Percentiles rank a stretch among this genome's conserved stretches.
Evolutionary conservation across 2,797 vertebrate genomes (phyloP).

Genomic region (Gymnothorax javanicus): DNA sequence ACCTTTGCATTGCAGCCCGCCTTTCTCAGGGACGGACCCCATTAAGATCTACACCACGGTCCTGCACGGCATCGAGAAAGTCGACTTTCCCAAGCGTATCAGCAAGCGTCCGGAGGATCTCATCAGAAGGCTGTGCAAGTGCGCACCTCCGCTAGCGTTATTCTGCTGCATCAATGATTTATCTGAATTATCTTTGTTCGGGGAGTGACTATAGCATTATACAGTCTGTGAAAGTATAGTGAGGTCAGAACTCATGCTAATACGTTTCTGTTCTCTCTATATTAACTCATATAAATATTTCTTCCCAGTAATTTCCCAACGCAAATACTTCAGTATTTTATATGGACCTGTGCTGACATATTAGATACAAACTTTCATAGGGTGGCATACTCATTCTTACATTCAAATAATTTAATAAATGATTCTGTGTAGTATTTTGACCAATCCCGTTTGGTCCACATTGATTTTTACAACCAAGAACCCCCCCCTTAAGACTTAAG

Average conservation of each 20-base stretch:
- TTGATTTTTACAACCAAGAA: neutral
- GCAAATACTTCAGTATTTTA: neutral
- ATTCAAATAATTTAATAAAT: neutral
- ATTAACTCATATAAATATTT: no score
- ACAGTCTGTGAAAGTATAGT: neutral
- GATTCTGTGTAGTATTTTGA: neutral
- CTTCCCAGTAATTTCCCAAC: no score
- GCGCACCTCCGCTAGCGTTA: constrained; percentile 16
- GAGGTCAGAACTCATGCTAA: no score
- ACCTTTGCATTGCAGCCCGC: constrained; percentile 61
- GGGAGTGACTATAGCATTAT: neutral
- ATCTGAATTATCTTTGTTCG: neutral
- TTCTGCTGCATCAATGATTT: neutral
- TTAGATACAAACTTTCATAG: neutral
- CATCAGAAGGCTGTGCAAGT: constrained; percentile 79
- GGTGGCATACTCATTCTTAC: neutral
- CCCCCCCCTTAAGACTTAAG: no score
- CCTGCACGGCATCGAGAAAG: constrained; percentile 79
- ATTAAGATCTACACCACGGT: constrained; percentile 82
- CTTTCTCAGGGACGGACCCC: constrained; percentile 75
- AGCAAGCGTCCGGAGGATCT: constrained; percentile 76
- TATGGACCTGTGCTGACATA: neutral
- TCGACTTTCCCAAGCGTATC: constrained; percentile 77
- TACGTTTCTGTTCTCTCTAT: no score
- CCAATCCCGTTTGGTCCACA: neutral